Conservation (phyloP, 2,888 invertebrate genomes). For the Priocnemis perturbator region DNA sequence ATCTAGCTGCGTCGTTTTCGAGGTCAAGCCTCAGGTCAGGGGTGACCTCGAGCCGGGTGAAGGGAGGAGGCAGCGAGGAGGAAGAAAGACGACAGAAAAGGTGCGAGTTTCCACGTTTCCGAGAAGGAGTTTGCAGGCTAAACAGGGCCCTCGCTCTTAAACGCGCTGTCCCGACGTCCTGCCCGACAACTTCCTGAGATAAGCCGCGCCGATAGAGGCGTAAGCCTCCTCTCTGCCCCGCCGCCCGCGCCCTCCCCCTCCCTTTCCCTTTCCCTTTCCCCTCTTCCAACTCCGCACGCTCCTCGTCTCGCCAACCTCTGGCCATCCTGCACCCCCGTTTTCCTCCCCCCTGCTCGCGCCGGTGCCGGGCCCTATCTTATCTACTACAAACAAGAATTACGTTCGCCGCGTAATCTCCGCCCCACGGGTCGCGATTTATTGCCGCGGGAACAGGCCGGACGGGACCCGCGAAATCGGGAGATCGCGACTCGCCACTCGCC, state of each 20-base stretch:
- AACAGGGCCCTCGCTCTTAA: constrained; percentile 66
- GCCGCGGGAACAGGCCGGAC: constrained; percentile 40
- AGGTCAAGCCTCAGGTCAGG: constrained; percentile 3
- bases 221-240: constrained; percentile 54
- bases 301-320: constrained; percentile 15
- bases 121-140: constrained; percentile 68
- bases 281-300: constrained; percentile 16
- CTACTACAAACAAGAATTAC: constrained; percentile 74
- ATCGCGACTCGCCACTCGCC: constrained; percentile 39
- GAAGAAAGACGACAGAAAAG: constrained; percentile 38
- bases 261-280: constrained; percentile 30
- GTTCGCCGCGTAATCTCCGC: constrained; percentile 70
- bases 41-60: not conserved
- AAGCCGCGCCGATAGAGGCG: constrained; percentile 70
- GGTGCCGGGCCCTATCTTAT: constrained; percentile 65
- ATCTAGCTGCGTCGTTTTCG: constrained; percentile 30
- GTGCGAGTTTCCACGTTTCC: constrained; percentile 70
- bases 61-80: constrained; percentile 11
- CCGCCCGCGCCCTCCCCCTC: constrained; percentile 32
- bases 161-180: constrained; percentile 68
- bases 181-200: constrained; percentile 72
- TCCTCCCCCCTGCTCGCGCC: not conserved
- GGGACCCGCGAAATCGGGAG: constrained; percentile 43
- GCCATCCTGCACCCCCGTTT: not conserved
- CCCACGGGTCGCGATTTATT: constrained; percentile 65